Percentiles rank a stretch among this genome's conserved stretches.
Evolutionary conservation across 2,797 vertebrate species (phyloP).

Genomic region (Muraenolepis orangiensis): DNA sequence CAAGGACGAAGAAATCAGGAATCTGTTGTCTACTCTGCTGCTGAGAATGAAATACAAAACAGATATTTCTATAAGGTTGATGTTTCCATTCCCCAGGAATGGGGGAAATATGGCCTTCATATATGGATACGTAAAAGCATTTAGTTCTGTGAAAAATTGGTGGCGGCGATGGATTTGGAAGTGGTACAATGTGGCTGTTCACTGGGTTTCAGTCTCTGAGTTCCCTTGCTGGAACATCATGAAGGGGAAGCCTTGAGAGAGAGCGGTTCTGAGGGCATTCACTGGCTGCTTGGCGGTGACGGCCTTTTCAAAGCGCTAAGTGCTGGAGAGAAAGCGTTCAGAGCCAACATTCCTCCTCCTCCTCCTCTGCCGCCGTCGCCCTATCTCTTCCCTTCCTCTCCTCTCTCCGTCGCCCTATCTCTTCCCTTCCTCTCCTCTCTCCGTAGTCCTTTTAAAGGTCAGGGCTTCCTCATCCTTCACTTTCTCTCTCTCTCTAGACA

Average conservation of each 20-base stretch:
- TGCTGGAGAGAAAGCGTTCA: not conserved
- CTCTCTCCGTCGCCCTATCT: not conserved
- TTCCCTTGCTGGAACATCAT: not conserved
- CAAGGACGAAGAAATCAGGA: not conserved
- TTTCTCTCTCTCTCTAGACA: not conserved
- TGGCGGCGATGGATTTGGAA: not conserved
- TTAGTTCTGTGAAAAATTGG: no score
- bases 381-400: conserved; percentile 10
- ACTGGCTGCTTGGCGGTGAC: not conserved
- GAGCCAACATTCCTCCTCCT: not conserved
- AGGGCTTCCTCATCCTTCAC: not conserved
- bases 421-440: conserved; percentile 4
- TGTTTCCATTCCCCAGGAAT: not conserved
- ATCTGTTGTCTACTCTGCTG: not conserved
- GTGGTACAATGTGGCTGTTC: not conserved
- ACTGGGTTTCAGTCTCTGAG: not conserved
- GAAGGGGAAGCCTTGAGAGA: not conserved
- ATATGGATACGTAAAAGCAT: no score
- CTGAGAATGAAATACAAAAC: not conserved
- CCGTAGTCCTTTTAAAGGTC: conserved; percentile 37
- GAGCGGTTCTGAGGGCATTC: not conserved
- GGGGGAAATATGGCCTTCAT: not conserved
- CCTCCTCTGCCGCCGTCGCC: no score
- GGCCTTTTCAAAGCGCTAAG: not conserved
- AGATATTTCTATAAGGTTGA: not conserved